Conservation (phyloP, 2,113 vertebrate species). For the Collichthys lucidus region DNA sequence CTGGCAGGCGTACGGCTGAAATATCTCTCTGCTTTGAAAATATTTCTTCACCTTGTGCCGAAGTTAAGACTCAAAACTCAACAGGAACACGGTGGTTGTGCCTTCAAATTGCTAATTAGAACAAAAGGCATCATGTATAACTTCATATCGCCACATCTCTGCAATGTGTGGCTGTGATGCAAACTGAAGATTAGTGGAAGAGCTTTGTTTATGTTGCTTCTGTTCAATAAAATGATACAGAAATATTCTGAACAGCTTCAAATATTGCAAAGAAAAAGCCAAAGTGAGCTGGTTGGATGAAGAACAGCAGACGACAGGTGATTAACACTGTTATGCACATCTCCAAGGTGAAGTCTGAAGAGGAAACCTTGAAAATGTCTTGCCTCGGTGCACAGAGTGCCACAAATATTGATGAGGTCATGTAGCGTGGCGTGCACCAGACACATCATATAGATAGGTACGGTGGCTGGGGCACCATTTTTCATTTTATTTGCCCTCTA, state of each 20-base stretch:
- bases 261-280: background rate
- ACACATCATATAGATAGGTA: too few relatives aligned
- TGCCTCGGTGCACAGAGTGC: too few relatives aligned
- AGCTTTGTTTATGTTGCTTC: background rate
- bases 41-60: background rate
- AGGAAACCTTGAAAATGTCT: too few relatives aligned
- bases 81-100: background rate
- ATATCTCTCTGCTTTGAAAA: background rate
- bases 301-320: background rate
- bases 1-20: background rate
- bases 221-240: background rate
- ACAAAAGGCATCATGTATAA: background rate
- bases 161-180: background rate
- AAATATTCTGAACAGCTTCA: conserved; percentile 5
- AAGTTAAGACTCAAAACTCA: background rate
- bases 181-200: background rate
- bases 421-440: too few relatives aligned
- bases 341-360: too few relatives aligned
- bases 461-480: too few relatives aligned
- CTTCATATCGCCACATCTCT: background rate
- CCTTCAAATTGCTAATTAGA: background rate
- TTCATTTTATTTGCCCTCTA: too few relatives aligned
- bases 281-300: background rate
- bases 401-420: too few relatives aligned
- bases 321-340: too few relatives aligned